Evolutionary conservation across 2,797 vertebrate genomes (phyloP), one percentile per base, ranked within the genome.

Genomic region (Cynopterus sphinx): DNA sequence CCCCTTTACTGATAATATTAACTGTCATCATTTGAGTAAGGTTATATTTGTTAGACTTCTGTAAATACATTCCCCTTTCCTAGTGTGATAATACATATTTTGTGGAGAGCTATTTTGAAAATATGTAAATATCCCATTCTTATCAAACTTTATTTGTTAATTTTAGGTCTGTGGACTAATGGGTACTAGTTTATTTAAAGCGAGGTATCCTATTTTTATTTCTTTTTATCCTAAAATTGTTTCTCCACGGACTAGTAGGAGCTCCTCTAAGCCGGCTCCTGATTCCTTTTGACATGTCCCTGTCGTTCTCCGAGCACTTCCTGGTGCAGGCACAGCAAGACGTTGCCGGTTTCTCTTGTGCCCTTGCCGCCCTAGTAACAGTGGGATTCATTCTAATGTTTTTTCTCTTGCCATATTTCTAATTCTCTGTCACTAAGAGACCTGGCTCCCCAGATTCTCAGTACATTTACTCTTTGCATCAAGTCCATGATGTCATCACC

Each of bases 101-200:
- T 92, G 3, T 93, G 22, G 68, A 86, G 46, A 82, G 36, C 11
- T 83, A 53, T 63, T 91, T 92, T 90, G 55, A 90, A 91, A 82
- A 65, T 81, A 61, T 21, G 26, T 87, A 83, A 90, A 51, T 78
- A 83, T 11, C 55, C 24, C 8, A 24, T 79, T 79, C 16, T 36
- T 95, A 68, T 79, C n/a, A 84, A 24, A 68, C 61, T 71, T 79
- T 21, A 67, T 43, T 78, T 36, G 24, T 67, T 70, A 61, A 41
- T 75, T 79, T 78, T 67, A 78, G 65, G 33, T 68, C 70, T 74
- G 6, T 46, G 57, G 13, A 53, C 55, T 49, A 67, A 39, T 57
- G 63, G 70, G 46, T 87, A 73, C 17, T 71, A 57, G 74, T 81
- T 59, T 65, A 84, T 51, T 92, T 83, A n/a, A 65, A 63, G 21